Evolutionary conservation across 2,888 invertebrate species (phyloP).

Genomic region (Cephalotes varians): DNA sequence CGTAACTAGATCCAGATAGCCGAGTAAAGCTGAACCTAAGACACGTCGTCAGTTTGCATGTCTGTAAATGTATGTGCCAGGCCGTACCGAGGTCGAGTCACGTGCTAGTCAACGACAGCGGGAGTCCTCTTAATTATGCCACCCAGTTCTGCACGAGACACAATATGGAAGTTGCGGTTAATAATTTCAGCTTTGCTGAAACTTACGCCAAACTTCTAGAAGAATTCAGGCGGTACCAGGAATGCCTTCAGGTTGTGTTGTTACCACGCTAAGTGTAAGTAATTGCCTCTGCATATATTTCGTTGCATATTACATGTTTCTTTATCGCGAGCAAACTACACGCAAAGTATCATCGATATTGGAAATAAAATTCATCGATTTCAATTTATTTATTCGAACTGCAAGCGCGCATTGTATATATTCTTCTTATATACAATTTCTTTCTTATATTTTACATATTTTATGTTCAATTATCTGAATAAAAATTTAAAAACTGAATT

Average conservation of each 20-base stretch:
- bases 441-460: neutral
- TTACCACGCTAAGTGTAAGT: conserved; percentile 48
- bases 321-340: neutral
- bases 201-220: conserved; percentile 61
- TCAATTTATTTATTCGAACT: neutral
- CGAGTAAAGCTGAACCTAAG: conserved; percentile 38
- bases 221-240: conserved; percentile 57
- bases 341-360: neutral
- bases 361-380: neutral
- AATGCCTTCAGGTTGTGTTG: conserved; percentile 29
- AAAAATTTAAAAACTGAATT: neutral
- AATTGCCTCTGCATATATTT: conserved; percentile 50
- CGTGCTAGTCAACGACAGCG: conserved; percentile 55
- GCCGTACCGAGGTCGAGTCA: conserved; percentile 63
- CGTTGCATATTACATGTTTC: neutral
- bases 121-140: conserved; percentile 66
- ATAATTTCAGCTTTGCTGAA: conserved; percentile 38
- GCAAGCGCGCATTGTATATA: neutral
- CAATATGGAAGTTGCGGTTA: conserved; percentile 57
- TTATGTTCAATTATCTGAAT: neutral
- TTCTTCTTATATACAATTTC: neutral
- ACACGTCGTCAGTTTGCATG: conserved; percentile 56
- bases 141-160: conserved; percentile 54
- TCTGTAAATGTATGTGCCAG: conserved; percentile 65
- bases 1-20: conserved; percentile 48